Base-by-base conservation (phyloP, 2,888 invertebrate species). In the Pachymerium ferrugineum region DNA sequence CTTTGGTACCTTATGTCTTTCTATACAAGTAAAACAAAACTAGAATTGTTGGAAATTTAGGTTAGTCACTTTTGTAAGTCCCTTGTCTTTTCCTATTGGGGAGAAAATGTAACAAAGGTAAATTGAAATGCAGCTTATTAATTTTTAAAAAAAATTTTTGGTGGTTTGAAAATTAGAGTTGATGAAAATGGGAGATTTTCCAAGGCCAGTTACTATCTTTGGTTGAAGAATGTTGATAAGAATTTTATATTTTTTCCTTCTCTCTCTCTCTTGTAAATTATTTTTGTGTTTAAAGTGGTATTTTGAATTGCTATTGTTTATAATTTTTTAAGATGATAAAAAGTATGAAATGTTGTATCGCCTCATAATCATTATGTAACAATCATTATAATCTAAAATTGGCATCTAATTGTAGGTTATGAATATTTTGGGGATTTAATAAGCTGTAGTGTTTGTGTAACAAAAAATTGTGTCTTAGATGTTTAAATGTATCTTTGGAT, bases 211-310 rank as follows among this genome's bases (percentile, higher is more conserved):
- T n/a, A n/a, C n/a, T n/a, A n/a, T n/a, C n/a, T n/a, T n/a, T n/a
- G n/a, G n/a, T n/a, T n/a, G n/a, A n/a, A n/a, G n/a, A n/a, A n/a
- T n/a, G n/a, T n/a, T n/a, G n/a, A n/a, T n/a, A n/a, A n/a, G n/a
- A n/a, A n/a, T n/a, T n/a, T n/a, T n/a, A n/a, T n/a, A n/a, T n/a
- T n/a, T n/a, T n/a, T n/a, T n/a, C n/a, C n/a, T n/a, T n/a, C n/a
- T n/a, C n/a, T n/a, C n/a, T n/a, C n/a, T n/a, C n/a, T n/a, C n/a
- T n/a, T n/a, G n/a, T n/a, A n/a, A n/a, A n/a, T n/a, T 47, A 47
- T 47, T 47, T 47, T 47, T 47, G 47, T n/a, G n/a, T n/a, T n/a
- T n/a, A n/a, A n/a, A 47, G 22, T 47, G 38, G 38, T 38, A 38
- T 38, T 38, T 38, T 38, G 8, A 38, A 3, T 38, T 12, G n/a